These are phyloP conservation scores for Agrilus cyanescens DNA, from an alignment of 2,888 invertebrate genomes.

Conservation along the genomic window DNA sequence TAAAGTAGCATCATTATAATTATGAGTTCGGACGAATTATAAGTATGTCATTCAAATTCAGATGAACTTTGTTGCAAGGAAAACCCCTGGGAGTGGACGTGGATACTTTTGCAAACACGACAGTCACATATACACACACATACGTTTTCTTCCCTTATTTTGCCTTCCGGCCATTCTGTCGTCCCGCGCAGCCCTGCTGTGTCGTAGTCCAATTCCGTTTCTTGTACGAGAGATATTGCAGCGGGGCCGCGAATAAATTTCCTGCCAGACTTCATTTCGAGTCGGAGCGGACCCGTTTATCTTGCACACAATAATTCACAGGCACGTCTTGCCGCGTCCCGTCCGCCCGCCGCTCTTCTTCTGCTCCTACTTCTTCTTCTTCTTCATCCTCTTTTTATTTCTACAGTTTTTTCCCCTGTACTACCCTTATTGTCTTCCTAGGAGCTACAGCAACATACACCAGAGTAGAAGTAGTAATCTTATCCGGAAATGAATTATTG, in stretches of 20 bases:
- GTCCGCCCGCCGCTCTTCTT: conserved; percentile 28
- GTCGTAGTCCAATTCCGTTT: conserved; percentile 35
- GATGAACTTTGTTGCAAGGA: too few relatives aligned
- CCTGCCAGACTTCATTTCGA: conserved; percentile 59
- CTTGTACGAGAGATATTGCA: conserved; percentile 34
- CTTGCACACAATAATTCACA: conserved; percentile 56
- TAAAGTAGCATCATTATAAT: too few relatives aligned
- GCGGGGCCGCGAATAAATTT: conserved; percentile 36
- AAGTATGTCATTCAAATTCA: too few relatives aligned
- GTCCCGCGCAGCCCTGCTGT: too few relatives aligned
- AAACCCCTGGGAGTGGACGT: too few relatives aligned
- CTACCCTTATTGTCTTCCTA: conserved; percentile 34
- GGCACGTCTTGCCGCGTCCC: conserved; percentile 15
- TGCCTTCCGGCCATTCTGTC: too few relatives aligned
- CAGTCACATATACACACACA: too few relatives aligned
- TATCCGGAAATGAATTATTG: conserved; percentile 34
- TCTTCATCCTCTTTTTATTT: conserved; percentile 7
- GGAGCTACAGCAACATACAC: conserved; percentile 34
- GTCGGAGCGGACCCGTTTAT: conserved; percentile 59
- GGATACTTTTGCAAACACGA: too few relatives aligned
- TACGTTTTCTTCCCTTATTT: too few relatives aligned
- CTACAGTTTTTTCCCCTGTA: not conserved
- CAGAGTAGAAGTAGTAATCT: conserved; percentile 38
- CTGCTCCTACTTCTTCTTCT: conserved; percentile 28
- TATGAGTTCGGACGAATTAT: too few relatives aligned